These are phyloP conservation scores for Micrastur ruficollis DNA, from an alignment of 2,797 vertebrate species.

Conservation along the genomic window DNA sequence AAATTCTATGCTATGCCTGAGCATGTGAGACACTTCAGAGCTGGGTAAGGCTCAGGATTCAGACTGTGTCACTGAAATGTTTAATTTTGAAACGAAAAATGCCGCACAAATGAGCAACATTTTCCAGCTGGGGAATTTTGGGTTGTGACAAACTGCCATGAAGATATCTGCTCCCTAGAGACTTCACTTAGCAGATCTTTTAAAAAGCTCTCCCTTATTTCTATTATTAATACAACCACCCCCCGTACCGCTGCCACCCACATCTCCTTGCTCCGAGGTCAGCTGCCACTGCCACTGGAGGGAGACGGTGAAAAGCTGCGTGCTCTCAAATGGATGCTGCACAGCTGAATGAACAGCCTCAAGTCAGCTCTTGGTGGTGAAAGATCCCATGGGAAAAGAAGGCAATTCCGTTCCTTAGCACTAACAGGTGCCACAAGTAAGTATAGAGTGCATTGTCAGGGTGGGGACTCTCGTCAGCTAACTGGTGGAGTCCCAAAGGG, in stretches of 20 bases:
- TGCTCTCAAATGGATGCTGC: neutral
- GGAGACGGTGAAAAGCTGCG: rapidly evolving
- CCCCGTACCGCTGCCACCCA: neutral
- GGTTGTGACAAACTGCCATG: neutral
- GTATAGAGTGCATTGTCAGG: neutral
- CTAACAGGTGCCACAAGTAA: neutral
- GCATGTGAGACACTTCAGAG: neutral
- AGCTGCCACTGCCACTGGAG: neutral
- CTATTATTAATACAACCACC: neutral
- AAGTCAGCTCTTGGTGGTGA: neutral
- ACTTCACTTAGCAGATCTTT: neutral
- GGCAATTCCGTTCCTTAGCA: neutral
- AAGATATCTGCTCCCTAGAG: neutral
- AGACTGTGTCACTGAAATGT: neutral
- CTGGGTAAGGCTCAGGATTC: neutral
- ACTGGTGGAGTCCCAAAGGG: neutral
- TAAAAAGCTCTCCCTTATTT: neutral
- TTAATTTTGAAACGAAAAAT: neutral
- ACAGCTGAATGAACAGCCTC: neutral
- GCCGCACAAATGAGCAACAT: neutral
- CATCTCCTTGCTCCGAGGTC: neutral
- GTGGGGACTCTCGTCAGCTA: neutral
- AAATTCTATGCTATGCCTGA: neutral
- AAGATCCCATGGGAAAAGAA: neutral
- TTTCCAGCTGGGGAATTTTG: neutral